Base-by-base conservation (phyloP, 1,140 invertebrate genomes). In the Anoplophora glabripennis region DNA sequence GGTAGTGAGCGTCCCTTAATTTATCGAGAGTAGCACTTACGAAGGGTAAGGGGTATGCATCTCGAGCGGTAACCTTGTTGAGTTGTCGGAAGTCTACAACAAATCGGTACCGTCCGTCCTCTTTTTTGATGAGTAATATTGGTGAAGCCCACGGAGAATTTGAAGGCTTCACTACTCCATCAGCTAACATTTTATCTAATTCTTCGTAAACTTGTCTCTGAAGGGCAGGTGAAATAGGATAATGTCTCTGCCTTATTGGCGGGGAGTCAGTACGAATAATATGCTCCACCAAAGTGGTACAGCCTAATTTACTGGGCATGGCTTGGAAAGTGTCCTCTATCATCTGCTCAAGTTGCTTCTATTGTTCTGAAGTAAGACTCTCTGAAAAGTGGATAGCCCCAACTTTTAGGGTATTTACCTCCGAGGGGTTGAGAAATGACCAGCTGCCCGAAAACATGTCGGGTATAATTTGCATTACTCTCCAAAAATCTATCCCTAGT, bases 71-170 rank as follows among this genome's bases (percentile, higher is more conserved):
- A 1, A 69, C 53, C 4, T 33, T 53, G 53, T 73, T 72, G 40
- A 41, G 40, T 38, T 66, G 64, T 5, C 69, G 37, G 15, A 59
- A 67, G 44, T 71, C 67, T 0, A 72, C 40, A 47, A 67, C 5
- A 36, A 59, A 59, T 33, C 57, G n/a, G 11, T 44, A 41, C n/a
- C 15, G 7, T 5, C 33, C 15, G 21, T 57, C 35, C 14, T 28
- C 15, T 28, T 57, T 35, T 58, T 63, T 48, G 0, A 79, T 72
- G 0, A 80, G 54, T 0, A 80, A 72, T 0, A 81, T 57, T 3
- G 76, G 78, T 0, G 72, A 74, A 12, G 70, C 68, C 74, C 77
- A 82, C 0, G 72, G 66, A 21, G 67, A 73, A 0, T 57, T 47
- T 0, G 71, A 72, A 0, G 72, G 72, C 59, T 75, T 66, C 3